Evolutionary conservation across 2,113 vertebrate species (phyloP).

Genomic region (Entomyzon cyanotis): DNA sequence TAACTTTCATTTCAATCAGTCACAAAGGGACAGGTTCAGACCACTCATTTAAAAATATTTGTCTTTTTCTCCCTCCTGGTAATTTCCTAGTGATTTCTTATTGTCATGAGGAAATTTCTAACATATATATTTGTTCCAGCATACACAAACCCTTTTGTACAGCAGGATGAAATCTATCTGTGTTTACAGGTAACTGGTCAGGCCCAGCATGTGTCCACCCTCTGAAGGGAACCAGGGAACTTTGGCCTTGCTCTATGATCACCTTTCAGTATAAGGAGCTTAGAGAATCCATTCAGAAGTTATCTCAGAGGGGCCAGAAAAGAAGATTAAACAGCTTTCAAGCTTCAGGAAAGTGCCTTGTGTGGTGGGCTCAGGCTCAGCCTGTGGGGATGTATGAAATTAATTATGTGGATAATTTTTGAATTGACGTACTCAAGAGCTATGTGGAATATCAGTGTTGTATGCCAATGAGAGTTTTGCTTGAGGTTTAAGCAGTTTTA

Average conservation of each 20-base stretch:
- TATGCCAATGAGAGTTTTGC: background rate
- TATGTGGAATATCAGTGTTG: background rate
- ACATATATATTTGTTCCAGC: background rate
- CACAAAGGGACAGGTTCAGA: background rate
- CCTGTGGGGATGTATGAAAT: background rate
- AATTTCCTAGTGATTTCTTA: slow-evolving; percentile 27
- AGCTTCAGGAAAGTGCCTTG: background rate
- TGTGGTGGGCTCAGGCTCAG: background rate
- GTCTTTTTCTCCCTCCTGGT: background rate
- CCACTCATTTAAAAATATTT: background rate
- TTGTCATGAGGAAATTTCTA: background rate
- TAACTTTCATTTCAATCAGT: slow-evolving; percentile 18
- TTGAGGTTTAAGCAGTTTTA: background rate
- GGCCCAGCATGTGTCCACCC: background rate
- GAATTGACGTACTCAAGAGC: background rate
- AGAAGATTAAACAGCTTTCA: slow-evolving; percentile 26
- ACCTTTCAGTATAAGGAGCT: slow-evolving; percentile 25
- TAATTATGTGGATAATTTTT: background rate
- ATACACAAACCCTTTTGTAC: background rate
- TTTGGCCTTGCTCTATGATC: background rate
- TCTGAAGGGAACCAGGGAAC: background rate
- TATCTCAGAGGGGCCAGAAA: slow-evolving; percentile 27
- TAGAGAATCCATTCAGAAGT: background rate
- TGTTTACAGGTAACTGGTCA: background rate
- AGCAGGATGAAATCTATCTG: background rate